phyloP scores from a whole-genome alignment of 2,113 vertebrate species.

The Puntigrus tetrazona region DNA sequence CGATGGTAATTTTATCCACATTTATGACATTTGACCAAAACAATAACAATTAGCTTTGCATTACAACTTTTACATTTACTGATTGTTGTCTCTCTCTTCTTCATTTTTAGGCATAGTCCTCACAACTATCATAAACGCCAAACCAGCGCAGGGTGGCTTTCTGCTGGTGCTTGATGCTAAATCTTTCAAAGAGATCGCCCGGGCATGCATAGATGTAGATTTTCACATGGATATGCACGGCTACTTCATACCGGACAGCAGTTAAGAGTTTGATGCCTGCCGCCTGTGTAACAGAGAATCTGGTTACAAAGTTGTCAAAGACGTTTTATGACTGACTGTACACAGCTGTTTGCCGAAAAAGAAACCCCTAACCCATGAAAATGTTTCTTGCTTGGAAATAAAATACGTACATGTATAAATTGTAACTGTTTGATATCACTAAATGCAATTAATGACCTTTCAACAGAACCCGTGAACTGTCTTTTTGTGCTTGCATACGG shows the following conservation, averaged over 20 bases:
- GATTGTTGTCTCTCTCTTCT: not conserved
- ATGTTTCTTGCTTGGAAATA: not conserved
- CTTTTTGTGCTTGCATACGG: not conserved
- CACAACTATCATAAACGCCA: conserved; percentile 72
- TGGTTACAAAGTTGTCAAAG: not conserved
- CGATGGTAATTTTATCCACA: no score
- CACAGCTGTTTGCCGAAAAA: no score
- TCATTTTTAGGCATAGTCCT: conserved; percentile 81
- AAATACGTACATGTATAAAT: not conserved
- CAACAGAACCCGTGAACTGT: not conserved
- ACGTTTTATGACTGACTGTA: not conserved
- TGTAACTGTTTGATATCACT: not conserved
- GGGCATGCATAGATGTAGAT: conserved; percentile 74
- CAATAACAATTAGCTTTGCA: no score
- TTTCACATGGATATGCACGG: conserved; percentile 88
- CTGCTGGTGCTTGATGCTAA: conserved; percentile 86
- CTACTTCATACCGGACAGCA: conserved; percentile 79
- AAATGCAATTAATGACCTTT: not conserved
- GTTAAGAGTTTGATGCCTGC: conserved; percentile 29
- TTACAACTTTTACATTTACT: no score
- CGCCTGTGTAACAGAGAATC: not conserved
- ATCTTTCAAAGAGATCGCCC: conserved; percentile 85
- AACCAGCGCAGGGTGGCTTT: conserved; percentile 78
- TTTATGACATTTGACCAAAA: no score
- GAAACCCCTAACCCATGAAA: not conserved